Base-by-base conservation (phyloP, 2,797 vertebrate species). In the Fistularia tabacaria region DNA sequence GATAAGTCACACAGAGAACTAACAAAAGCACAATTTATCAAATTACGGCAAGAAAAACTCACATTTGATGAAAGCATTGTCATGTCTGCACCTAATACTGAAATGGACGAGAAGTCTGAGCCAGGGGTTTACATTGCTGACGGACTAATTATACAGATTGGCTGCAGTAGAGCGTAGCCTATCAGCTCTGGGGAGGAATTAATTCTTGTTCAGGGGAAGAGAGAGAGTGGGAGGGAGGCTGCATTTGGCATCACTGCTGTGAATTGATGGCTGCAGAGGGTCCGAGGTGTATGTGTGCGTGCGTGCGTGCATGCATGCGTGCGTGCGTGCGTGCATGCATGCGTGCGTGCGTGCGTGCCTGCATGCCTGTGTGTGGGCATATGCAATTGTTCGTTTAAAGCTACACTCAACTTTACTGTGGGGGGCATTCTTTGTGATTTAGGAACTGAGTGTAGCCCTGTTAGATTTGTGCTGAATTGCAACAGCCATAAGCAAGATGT, bases 131-230 rank as follows among this genome's bases (percentile, higher is more conserved):
- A 87, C 85, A 84, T 84, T 82, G 87, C 86, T 88, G 87, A 91
- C 83, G 78, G 89, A 80, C 86, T 90, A 90, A 91, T 90, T 91
- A 90, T 89, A 89, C 85, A 86, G 88, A 87, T 88, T 85, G 87
- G 85, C 86, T 88, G 87, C 90, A 87, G 87, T 83, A 72, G 87
- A 89, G 86, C 87, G 68, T 82, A 83, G 83, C 85, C 85, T 79
- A 86, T 86, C 85, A 84, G 83, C 86, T 85, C 86, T 69, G 71
- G 82, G 82, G 85, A 87, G 75, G 79, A 85, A 87, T 87, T 82
- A 79, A 82, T 82, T 87, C 77, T 87, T 73, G 79, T 79, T 79
- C 64, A 72, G 71, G 69, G 74, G 69, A 67, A 67, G 55, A 58
- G 69, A 60, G 51, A 43, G 50, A 68, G 71, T 49, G 68, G 66